Conservation (phyloP, 2,113 vertebrate genomes). For the Phalacrocorax aristotelis region DNA sequence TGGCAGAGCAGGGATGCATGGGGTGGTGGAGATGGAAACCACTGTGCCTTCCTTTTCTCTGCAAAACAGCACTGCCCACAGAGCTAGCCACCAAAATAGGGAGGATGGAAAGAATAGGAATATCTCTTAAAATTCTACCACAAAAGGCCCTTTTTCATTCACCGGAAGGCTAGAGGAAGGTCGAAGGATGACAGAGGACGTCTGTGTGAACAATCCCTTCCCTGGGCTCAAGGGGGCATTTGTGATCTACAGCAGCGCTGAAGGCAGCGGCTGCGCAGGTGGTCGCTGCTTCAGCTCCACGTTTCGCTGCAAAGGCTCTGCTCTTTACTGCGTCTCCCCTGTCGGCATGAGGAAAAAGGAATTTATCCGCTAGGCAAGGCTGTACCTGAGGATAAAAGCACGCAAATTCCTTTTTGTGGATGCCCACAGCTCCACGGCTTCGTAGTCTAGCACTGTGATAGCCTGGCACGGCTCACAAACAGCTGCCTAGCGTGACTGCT, state of each 20-base stretch:
- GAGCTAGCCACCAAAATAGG: neutral
- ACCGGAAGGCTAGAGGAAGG: neutral
- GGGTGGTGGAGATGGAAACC: rapidly evolving
- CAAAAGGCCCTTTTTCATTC: neutral
- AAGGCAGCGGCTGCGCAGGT: neutral
- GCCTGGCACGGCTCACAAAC: rapidly evolving
- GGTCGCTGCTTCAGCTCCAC: neutral
- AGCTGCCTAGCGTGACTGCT: rapidly evolving
- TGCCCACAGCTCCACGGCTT: rapidly evolving
- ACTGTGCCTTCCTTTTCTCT: neutral
- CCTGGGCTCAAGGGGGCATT: slow-evolving; percentile 22
- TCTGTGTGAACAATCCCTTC: neutral
- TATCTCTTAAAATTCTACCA: rapidly evolving
- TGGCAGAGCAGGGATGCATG: neutral
- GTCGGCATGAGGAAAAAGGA: neutral
- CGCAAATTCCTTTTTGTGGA: too few species aligned
- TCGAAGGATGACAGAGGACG: neutral
- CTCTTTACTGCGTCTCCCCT: neutral
- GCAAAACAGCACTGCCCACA: neutral
- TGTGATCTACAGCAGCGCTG: neutral
- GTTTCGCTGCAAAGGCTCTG: neutral
- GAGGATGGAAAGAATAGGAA: neutral
- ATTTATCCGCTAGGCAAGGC: neutral
- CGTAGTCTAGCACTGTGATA: rapidly evolving
- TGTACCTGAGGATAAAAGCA: neutral